These are phyloP conservation scores for Pavo muticus DNA, from an alignment of 2,113 vertebrate genomes.

Conservation along the genomic window DNA sequence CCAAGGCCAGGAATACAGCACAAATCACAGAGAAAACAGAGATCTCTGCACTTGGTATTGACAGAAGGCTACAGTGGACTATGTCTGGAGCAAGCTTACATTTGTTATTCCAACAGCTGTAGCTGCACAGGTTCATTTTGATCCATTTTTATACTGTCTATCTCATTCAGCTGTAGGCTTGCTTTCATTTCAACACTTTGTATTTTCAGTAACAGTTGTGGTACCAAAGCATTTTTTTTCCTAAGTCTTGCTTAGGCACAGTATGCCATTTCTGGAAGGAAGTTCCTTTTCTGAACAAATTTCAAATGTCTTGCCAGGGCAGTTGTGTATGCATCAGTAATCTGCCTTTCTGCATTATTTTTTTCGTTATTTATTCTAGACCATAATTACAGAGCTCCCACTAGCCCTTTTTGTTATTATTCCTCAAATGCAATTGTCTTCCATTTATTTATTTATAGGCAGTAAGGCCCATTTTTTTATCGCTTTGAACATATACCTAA, in stretches of 20 bases:
- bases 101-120: background rate
- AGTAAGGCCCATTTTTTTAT: background rate
- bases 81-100: background rate
- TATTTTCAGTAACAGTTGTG: background rate
- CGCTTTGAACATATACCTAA: background rate
- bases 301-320: background rate
- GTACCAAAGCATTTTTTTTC: background rate
- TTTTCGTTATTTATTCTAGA: background rate
- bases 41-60: background rate
- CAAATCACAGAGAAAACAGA: background rate
- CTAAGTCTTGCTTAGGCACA: background rate
- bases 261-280: background rate
- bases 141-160: background rate
- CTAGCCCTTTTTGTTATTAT: background rate
- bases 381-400: background rate
- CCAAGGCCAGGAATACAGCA: background rate
- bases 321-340: background rate
- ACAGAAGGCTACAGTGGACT: background rate
- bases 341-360: background rate
- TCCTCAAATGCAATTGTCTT: background rate
- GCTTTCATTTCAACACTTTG: background rate
- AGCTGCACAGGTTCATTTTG: background rate
- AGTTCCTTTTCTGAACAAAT: background rate
- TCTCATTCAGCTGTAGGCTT: background rate
- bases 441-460: background rate